Conservation (phyloP, 2,888 invertebrate species). For the Diaprepes abbreviatus region DNA sequence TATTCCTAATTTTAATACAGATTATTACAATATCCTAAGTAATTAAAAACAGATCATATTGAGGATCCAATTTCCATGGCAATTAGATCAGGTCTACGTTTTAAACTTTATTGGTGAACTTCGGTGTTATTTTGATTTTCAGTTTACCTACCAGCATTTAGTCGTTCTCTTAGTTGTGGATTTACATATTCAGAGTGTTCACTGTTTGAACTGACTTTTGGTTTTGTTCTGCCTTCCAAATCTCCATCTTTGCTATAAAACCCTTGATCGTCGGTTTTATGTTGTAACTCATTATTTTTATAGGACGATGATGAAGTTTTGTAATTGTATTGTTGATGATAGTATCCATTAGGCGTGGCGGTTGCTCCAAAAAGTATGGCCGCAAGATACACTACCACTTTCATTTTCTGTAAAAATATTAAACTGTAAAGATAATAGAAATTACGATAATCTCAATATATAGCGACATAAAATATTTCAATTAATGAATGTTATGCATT, state of each 20-base stretch:
- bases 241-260: conserved; percentile 65
- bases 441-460: no score
- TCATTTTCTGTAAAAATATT: conserved; percentile 9
- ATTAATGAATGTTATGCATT: no score
- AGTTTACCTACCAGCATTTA: neutral
- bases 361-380: conserved; percentile 45
- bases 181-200: conserved; percentile 65
- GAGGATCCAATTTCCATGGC: no score
- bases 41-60: no score
- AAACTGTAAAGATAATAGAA: no score
- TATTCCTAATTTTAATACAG: no score
- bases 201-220: conserved; percentile 63
- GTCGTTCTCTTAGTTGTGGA: conserved; percentile 56
- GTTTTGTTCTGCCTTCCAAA: conserved; percentile 60
- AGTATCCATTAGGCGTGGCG: conserved; percentile 62
- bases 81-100: no score
- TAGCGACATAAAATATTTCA: no score
- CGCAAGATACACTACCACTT: conserved; percentile 8
- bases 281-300: conserved; percentile 65
- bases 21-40: no score
- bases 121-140: no score
- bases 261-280: conserved; percentile 65
- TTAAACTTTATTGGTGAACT: no score
- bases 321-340: conserved; percentile 65
- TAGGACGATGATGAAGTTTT: conserved; percentile 63